Conservation (phyloP, 2,797 vertebrate species). For the Phoxinus dragarum region DNA sequence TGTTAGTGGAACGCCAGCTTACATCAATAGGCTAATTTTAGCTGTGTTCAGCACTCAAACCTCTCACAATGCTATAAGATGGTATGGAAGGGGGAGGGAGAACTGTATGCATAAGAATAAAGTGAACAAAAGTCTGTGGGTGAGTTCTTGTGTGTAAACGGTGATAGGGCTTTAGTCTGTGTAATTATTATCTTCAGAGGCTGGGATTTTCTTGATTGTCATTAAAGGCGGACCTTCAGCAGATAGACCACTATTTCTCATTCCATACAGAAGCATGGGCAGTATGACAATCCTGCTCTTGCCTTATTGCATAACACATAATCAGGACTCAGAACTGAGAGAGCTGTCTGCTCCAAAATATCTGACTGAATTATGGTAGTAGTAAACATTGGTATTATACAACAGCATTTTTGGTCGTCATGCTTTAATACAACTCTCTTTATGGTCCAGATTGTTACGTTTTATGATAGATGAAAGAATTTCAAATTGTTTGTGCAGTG, state of each 20-base stretch:
- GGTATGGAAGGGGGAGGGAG: conserved; percentile 56
- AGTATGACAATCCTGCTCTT: neutral
- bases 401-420: neutral
- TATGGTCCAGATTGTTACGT: neutral
- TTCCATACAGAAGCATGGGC: neutral
- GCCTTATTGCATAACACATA: neutral
- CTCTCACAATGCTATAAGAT: conserved; percentile 83
- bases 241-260: neutral
- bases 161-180: neutral
- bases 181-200: neutral
- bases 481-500: neutral
- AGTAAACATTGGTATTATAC: neutral
- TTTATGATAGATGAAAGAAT: neutral
- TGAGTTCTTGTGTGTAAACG: neutral
- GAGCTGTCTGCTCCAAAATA: neutral
- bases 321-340: neutral
- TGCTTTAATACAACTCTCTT: neutral
- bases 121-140: conserved; percentile 13
- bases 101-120: conserved; percentile 31
- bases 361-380: neutral
- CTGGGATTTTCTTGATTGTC: conserved; percentile 10
- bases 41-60: conserved; percentile 87
- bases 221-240: neutral
- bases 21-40: conserved; percentile 99
- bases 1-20: conserved; percentile 87